Conservation (phyloP, 2,113 vertebrate genomes). For the Rhagologus leucostigma region DNA sequence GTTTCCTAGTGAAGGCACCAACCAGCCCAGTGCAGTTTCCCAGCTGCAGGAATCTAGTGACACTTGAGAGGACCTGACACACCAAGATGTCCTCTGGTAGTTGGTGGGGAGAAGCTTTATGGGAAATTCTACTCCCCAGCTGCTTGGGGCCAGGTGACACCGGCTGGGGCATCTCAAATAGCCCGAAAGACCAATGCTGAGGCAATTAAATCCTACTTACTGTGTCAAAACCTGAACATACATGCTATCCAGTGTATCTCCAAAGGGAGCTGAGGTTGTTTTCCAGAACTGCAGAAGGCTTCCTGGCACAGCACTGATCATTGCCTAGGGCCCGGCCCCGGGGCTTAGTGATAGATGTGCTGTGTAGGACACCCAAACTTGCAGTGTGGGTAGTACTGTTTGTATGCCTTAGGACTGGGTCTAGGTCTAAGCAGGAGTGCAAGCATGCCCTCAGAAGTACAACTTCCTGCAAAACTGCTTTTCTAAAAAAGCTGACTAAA, state of each 20-base stretch:
- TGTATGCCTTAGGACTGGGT: background rate
- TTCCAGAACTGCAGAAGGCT: background rate
- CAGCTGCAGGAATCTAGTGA: background rate
- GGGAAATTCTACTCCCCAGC: background rate
- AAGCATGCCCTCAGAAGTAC: background rate
- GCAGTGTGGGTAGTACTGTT: background rate
- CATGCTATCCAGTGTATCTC: background rate
- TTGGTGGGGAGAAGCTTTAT: background rate
- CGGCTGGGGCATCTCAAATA: background rate
- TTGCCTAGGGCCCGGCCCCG: fast-evolving
- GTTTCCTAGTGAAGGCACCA: background rate
- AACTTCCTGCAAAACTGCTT: background rate
- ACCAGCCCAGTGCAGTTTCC: background rate
- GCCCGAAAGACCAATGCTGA: background rate
- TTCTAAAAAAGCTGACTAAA: background rate
- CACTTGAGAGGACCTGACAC: background rate
- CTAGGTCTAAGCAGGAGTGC: background rate
- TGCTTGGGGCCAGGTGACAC: background rate
- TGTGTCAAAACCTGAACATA: background rate
- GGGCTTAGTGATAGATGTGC: background rate
- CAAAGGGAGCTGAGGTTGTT: background rate
- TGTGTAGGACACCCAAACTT: background rate
- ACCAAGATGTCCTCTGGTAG: background rate
- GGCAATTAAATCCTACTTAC: background rate
- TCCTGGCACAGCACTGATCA: background rate